These are phyloP conservation scores for Pardosa pseudoannulata DNA, from an alignment of 2,888 invertebrate species.

Conservation along the genomic window DNA sequence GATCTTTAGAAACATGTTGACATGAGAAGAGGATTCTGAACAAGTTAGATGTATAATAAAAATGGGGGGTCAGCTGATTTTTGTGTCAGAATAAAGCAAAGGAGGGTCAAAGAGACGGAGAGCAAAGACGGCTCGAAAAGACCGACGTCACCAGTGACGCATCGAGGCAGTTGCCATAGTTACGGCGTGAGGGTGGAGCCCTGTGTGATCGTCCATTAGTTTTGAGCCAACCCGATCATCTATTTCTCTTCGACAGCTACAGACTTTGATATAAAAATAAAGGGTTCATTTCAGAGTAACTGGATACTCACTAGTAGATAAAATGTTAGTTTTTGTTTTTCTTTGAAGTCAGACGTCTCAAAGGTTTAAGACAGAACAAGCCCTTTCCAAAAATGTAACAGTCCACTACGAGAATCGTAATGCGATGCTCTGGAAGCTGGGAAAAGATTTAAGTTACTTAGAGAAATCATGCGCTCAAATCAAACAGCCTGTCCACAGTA, in stretches of 20 bases:
- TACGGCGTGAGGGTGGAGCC: constrained; percentile 46
- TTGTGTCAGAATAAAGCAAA: not conserved
- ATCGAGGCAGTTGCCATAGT: constrained; percentile 45
- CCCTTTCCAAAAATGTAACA: no score
- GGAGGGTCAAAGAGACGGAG: not conserved
- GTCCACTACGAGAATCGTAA: no score
- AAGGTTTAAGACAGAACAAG: no score
- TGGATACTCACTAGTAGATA: not conserved
- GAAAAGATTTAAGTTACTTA: no score
- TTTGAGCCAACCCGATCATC: constrained; percentile 29
- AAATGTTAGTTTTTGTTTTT: not conserved
- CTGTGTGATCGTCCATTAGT: constrained; percentile 37
- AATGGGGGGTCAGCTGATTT: constrained; percentile 26
- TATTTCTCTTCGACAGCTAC: constrained; percentile 31
- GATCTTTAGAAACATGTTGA: not conserved
- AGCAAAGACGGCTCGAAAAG: not conserved
- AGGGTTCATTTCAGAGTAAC: not conserved
- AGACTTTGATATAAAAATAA: constrained; percentile 4
- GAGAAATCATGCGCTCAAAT: no score
- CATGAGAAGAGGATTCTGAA: not conserved
- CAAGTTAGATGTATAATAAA: not conserved
- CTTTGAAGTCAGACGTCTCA: not conserved
- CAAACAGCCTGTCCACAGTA: no score
- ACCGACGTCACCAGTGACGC: constrained; percentile 67
- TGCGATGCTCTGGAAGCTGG: no score